Conservation (phyloP, 2,797 vertebrate species). For the Myotis myotis region DNA sequence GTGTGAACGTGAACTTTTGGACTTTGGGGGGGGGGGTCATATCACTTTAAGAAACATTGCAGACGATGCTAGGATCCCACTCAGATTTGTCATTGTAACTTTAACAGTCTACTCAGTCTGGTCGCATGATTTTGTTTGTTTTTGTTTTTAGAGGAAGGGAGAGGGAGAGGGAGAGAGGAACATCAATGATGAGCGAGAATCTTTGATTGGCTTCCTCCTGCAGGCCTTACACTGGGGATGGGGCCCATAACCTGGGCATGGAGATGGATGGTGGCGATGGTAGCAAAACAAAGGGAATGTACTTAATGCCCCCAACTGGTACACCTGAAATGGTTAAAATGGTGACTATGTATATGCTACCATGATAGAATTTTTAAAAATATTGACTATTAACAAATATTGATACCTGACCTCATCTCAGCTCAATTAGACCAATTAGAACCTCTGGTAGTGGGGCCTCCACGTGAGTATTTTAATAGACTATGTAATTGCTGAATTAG, state of each 20-base stretch:
- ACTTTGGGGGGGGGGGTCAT: background rate
- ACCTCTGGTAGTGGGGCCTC: background rate
- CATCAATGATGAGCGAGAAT: too few species aligned
- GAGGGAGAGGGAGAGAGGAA: too few species aligned
- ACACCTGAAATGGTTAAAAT: background rate
- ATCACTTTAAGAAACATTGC: background rate
- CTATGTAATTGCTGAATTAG: background rate
- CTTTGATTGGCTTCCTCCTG: too few species aligned
- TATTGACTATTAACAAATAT: background rate
- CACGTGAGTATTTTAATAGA: background rate
- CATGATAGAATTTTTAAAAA: background rate
- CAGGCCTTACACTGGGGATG: too few species aligned
- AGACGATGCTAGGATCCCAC: background rate
- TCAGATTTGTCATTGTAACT: background rate
- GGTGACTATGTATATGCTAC: background rate
- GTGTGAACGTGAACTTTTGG: background rate
- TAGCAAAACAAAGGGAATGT: background rate
- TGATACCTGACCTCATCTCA: background rate
- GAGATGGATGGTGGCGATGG: background rate
- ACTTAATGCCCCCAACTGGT: background rate
- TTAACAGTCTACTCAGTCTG: background rate
- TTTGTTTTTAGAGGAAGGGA: too few species aligned
- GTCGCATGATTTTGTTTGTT: background rate
- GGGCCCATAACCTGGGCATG: too few species aligned
- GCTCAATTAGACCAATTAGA: background rate